Evolutionary conservation across 2,888 invertebrate genomes (phyloP), one percentile per base, ranked within the genome.

Genomic region (Scaptomyza reducta): DNA sequence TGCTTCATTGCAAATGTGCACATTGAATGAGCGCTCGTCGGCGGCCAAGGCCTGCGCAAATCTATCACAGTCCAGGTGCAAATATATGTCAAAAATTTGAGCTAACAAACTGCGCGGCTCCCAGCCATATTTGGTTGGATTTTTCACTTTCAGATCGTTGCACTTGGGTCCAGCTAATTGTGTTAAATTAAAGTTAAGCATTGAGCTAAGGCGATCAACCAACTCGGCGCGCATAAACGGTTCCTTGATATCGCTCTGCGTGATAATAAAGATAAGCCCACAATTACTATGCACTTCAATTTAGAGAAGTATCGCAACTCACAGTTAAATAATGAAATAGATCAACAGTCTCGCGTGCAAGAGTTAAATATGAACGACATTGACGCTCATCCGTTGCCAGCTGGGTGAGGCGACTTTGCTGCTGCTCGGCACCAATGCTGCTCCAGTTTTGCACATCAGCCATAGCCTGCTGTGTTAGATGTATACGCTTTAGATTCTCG

Each of bases 111-210:
- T 94, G 84, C 97, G 94, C 18, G 99, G 99, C 91, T 99, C 97
- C 99, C 99, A 99, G 11, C 97, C 97, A 91, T 99, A 99, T 92
- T 98, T 98, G 75, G 97, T 96, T 1, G 98, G 97, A 83, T 96
- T 96, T 61, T 96, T 95, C 54, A 99, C 98, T 93, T 97, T 97
- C 68, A 98, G 93, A 91, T 96, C 96, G 92, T 97, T 97, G 93
- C 98, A 99, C 92, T 98, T 98, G 47, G 97, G 96, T 10, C 99
- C 98, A 92, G 98, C 98, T 51, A 99, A 93, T 91, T 99, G 99
- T 90, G 97, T 96, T 75, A 99, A 93, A 93, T 99, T 99, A 92
- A 98, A 99, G 92, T 99, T 99, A 77, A 99, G 94, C 99, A 99
- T 99, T 61, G 99, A 98, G 58, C 99, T 98, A 61, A 99, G 94